Base-by-base conservation (phyloP, 2,797 vertebrate species). In the Acanthurus lineatus region DNA sequence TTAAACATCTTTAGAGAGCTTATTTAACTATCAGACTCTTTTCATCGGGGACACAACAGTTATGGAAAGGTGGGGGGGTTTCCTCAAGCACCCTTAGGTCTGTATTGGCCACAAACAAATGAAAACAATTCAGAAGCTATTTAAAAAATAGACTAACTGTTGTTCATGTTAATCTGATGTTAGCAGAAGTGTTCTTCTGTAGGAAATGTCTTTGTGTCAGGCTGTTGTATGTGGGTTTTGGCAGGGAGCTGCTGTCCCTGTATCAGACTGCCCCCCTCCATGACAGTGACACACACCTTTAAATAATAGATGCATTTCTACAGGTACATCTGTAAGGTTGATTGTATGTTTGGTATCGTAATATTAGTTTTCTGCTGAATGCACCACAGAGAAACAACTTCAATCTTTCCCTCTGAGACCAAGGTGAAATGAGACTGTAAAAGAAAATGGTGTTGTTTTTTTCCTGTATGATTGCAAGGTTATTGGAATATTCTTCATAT, bases 331-430 rank as follows among this genome's bases (percentile, higher is more conserved):
- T 68, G 35, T 54, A 14, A 25, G n/a, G 32, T 48, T 44, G 1
- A 64, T 19, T 69, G 28, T 42, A 15, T 63, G 61, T 77, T 49
- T 69, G 59, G 28, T 49, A 63, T 58, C 1, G n/a, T 56, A 25
- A 53, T 3, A 51, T 60, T 49, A 40, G 15, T 54, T 47, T 76
- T 49, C 35, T 56, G 38, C 40, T 17, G 42, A 10, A 51, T 40
- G 47, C 8, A 48, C 56, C 47, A 19, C 17, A 32, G 54, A 69
- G 40, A 73, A 81, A 35, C 7, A 49, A 20, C 11, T 32, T 2
- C 51, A 61, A 67, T 79, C 64, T 76, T 83, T 15, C 32, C 53
- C 35, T 69, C 22, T 51, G 60, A 76, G 35, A 64, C 14, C 12
- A 42, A 76, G 6, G 66, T 65, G 65, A 76, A 64, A 63, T 44